Percentiles rank a stretch among this genome's conserved stretches.
phyloP scores from a whole-genome alignment of 2,888 invertebrate genomes.

The Phytoseiulus persimilis region DNA sequence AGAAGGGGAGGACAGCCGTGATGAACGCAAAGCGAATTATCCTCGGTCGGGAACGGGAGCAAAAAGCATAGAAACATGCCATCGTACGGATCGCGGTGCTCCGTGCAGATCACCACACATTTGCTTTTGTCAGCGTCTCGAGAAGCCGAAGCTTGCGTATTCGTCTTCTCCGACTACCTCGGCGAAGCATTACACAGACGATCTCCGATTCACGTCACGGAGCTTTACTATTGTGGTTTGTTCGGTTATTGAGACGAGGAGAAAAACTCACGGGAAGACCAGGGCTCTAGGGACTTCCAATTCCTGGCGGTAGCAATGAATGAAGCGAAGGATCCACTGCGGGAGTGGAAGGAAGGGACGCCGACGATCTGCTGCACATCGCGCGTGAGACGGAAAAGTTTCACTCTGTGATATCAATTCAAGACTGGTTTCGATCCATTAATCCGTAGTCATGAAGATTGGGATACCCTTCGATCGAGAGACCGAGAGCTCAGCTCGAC shows the following conservation, averaged over 20 bases:
- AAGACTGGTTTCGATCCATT: no score
- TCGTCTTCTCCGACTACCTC: not conserved
- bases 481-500: not conserved
- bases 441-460: no score
- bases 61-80: not conserved
- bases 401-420: no score
- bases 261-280: no score
- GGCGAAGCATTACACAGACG: not conserved
- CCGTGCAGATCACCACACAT: not conserved
- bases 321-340: no score
- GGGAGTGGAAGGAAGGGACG: no score
- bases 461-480: not conserved
- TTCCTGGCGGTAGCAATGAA: no score
- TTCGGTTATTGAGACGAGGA: not conserved
- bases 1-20: not conserved
- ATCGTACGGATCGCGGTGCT: not conserved
- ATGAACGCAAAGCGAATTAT: not conserved
- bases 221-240: not conserved
- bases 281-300: no score
- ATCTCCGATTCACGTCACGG: not conserved
- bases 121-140: not conserved
- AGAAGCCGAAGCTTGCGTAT: not conserved
- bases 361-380: no score
- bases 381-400: no score
- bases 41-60: not conserved